Conservation (phyloP, 2,888 invertebrate genomes). For the Ectropis crepuscularia region DNA sequence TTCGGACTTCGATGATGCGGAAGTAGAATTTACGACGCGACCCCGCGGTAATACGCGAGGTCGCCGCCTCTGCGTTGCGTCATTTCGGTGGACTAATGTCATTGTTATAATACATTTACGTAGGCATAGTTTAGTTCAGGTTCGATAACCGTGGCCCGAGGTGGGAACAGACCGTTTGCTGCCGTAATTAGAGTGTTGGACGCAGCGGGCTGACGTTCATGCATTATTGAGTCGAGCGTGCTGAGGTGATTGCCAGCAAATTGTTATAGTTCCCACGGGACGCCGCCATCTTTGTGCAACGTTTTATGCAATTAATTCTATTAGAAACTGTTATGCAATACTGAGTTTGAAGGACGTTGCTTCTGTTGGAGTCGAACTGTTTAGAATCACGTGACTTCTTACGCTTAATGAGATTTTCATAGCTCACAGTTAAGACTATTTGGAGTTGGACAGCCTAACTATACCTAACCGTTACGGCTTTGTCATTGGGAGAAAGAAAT, state of each 20-base stretch:
- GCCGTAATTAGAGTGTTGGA: conserved; percentile 69
- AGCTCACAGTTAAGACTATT: no score
- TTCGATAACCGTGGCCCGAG: conserved; percentile 73
- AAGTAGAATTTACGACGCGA: conserved; percentile 73
- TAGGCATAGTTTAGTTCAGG: conserved; percentile 58
- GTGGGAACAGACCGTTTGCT: conserved; percentile 70
- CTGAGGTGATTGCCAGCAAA: conserved; percentile 66
- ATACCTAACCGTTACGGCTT: no score
- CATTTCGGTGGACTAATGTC: conserved; percentile 57
- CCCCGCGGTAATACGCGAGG: conserved; percentile 67
- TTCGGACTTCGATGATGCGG: conserved; percentile 65
- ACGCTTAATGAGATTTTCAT: no score
- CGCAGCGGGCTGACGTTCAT: conserved; percentile 61
- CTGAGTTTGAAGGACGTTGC: conserved; percentile 13
- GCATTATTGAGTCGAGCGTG: conserved; percentile 72
- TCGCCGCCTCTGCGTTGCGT: conserved; percentile 69
- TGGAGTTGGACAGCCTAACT: no score
- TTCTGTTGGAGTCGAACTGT: background rate
- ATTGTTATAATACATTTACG: conserved; percentile 65
- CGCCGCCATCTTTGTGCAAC: conserved; percentile 50
- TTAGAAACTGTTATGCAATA: conserved; percentile 28
- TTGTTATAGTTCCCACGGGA: conserved; percentile 75
- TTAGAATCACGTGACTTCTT: background rate
- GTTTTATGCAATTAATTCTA: conserved; percentile 49
- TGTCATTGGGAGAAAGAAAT: no score